Evolutionary conservation across 1,140 invertebrate species (phyloP).

Genomic region (Galleria mellonella): DNA sequence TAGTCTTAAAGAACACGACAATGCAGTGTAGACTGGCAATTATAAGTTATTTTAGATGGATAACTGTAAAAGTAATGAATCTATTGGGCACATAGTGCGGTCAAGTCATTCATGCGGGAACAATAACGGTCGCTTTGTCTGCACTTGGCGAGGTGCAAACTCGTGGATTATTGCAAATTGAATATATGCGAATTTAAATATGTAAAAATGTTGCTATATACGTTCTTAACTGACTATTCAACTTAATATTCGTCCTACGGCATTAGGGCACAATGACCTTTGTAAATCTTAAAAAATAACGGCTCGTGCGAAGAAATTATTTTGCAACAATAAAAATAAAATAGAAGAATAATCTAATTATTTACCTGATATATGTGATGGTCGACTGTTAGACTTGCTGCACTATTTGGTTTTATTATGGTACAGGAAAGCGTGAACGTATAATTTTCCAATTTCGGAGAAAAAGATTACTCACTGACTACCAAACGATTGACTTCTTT

Average conservation of each 20-base stretch:
- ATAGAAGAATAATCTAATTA: too few species aligned
- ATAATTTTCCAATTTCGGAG: constrained; percentile 6
- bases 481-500: not conserved
- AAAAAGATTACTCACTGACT: constrained; percentile 44
- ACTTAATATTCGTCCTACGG: constrained; percentile 12
- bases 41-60: constrained; percentile 18
- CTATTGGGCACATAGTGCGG: constrained; percentile 17
- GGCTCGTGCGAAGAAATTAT: constrained; percentile 17
- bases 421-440: not conserved
- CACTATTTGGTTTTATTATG: not conserved
- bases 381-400: too few species aligned
- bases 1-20: not conserved
- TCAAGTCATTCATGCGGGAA: constrained; percentile 29
- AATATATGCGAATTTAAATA: too few species aligned
- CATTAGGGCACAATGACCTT: constrained; percentile 53
- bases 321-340: too few species aligned
- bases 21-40: constrained; percentile 12
- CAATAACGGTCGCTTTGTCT: constrained; percentile 31
- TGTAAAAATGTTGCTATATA: not conserved
- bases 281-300: constrained; percentile 67
- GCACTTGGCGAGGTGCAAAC: not conserved
- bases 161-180: too few species aligned
- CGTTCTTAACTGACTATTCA: too few species aligned
- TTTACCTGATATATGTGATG: too few species aligned
- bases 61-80: constrained; percentile 28